Conservation (phyloP, 35 echinoderm and acorn worm species). For the Ptychodera flava region DNA sequence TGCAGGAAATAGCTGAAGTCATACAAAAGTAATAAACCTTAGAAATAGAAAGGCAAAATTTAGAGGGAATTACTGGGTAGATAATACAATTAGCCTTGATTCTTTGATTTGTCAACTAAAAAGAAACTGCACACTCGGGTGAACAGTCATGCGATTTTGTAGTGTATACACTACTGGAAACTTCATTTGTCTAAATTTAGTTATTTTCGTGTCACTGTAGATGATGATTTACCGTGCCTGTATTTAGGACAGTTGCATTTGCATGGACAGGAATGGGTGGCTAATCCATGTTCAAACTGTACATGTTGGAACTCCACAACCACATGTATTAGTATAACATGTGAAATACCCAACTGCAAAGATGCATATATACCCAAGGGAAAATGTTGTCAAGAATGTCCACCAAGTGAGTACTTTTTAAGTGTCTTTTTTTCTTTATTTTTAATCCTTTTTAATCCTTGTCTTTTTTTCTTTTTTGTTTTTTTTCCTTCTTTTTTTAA, state of each 20-base stretch:
- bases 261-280: conserved; percentile 42
- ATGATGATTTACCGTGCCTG: too few species aligned
- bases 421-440: neutral
- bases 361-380: conserved; percentile 47
- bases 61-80: too few species aligned
- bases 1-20: too few species aligned
- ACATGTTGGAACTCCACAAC: conserved; percentile 67
- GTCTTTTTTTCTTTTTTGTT: neutral
- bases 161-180: too few species aligned
- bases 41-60: too few species aligned
- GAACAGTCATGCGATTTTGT: too few species aligned
- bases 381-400: conserved; percentile 71
- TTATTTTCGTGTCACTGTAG: too few species aligned
- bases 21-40: too few species aligned
- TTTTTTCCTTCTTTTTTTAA: neutral
- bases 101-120: too few species aligned
- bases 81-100: too few species aligned
- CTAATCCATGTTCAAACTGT: conserved; percentile 68
- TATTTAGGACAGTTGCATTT: conserved; percentile 42
- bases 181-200: too few species aligned
- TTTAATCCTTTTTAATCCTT: neutral
- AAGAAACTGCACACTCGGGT: too few species aligned
- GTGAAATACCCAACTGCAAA: conserved; percentile 41
- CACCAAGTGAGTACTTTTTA: conserved; percentile 60
- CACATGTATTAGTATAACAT: conserved; percentile 66